Base-by-base conservation (phyloP, 2,113 vertebrate genomes). In the Dicrurus megarhynchus region DNA sequence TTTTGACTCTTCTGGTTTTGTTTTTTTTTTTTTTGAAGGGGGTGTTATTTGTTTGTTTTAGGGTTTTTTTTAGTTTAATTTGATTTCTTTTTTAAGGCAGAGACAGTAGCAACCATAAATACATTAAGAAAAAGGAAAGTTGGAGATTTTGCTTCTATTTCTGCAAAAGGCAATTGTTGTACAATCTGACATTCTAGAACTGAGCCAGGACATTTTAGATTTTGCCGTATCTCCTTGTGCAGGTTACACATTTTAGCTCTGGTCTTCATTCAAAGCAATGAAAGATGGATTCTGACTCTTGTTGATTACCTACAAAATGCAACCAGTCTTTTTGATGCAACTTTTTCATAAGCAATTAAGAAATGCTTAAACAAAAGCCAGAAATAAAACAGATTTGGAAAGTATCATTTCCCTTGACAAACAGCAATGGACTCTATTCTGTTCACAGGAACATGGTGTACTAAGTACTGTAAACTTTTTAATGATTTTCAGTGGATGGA, bases 391-490 rank as follows among this genome's bases (percentile, higher is more conserved):
- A 39, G 13, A 27, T 73, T 76, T 26, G 13, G 37, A 89, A 84
- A 47, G 2, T 22, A 24, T 69, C 0, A 3, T 65, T 87, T 65
- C 13, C 65, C 8, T 59, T 68, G 28, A 15, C 19, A 69, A 37
- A 20, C 15, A 56, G 5, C 12, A 52, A 11, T 37, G 53, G 20
- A 30, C 6, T 17, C 3, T 37, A 21, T 27, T 65, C 8, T 76
- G 3, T 46, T 73, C 39, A 55, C 3, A n/a, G 20, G 7, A 30
- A 28, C 5, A 13, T 4, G 3, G 10, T 1, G 0, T 50, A 42
- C 11, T 49, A 6, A 15, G 8, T 61, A 8, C 15, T 32, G 4
- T 69, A 81, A 39, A 2, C 3, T 56, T 46, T 17, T 22, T 32
- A 19, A 41, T 37, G 3, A 75, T 11, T 88, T 60, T 30, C 8